Evolutionary conservation across 2,888 invertebrate species (phyloP).

Genomic region (Dasysyrphus albostriatus): DNA sequence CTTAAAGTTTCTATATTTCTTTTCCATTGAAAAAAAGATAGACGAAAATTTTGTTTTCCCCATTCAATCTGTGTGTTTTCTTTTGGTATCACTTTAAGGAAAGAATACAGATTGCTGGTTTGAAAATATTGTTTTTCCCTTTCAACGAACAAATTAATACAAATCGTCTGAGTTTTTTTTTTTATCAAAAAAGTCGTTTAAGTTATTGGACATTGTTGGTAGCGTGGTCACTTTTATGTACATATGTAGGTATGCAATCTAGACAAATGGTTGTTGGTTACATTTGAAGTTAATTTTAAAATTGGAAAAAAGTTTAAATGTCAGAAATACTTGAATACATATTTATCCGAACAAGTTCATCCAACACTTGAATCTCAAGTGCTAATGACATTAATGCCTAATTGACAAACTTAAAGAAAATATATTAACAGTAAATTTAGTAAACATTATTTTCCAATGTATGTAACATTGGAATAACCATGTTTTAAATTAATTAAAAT

Average conservation of each 20-base stretch:
- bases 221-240: no score
- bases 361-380: no score
- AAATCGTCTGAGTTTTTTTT: constrained; percentile 3
- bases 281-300: not conserved
- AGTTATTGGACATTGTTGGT: not conserved
- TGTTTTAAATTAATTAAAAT: no score
- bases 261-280: constrained; percentile 16
- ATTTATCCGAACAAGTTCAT: no score
- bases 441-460: no score
- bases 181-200: not conserved
- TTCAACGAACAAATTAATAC: constrained; percentile 26
- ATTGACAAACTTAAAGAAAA: no score
- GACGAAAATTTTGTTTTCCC: constrained; percentile 2
- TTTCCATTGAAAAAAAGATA: constrained; percentile 16
- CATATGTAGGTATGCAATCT: not conserved
- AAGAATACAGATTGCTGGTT: not conserved
- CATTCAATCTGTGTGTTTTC: not conserved
- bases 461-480: no score
- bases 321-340: not conserved
- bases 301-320: not conserved
- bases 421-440: no score
- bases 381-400: no score
- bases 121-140: constrained; percentile 5
- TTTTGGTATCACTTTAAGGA: constrained; percentile 11
- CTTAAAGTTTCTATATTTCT: constrained; percentile 9